These are phyloP conservation scores for Diachrysia chrysitis DNA, from an alignment of 2,888 invertebrate genomes.

Conservation along the genomic window DNA sequence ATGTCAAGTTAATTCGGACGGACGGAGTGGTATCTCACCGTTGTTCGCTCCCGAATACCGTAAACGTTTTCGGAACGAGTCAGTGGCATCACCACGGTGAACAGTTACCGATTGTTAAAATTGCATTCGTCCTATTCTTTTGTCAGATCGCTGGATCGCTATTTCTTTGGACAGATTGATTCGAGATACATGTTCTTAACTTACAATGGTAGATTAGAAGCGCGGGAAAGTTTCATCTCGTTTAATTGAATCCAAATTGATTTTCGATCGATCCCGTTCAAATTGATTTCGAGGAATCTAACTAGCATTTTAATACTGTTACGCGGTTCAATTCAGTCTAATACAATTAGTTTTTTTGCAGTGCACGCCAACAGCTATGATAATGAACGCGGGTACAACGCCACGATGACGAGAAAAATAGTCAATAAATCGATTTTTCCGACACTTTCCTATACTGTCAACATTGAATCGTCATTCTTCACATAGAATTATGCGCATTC, in stretches of 20 bases:
- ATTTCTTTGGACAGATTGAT: slow-evolving; percentile 83
- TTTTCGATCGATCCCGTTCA: slow-evolving; percentile 81
- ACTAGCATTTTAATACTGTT: slow-evolving; percentile 75
- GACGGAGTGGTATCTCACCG: slow-evolving; percentile 55
- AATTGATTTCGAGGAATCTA: slow-evolving; percentile 77
- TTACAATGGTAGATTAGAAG: slow-evolving; percentile 81
- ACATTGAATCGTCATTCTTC: slow-evolving; percentile 32
- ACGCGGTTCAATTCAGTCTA: slow-evolving; percentile 69
- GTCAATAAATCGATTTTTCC: slow-evolving; percentile 46
- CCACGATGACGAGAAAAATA: slow-evolving; percentile 51
- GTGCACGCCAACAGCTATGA: slow-evolving; percentile 55
- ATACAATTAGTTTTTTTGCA: slow-evolving; percentile 73
- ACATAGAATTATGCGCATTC: slow-evolving; percentile 31
- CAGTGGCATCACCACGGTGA: slow-evolving; percentile 69
- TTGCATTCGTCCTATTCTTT: slow-evolving; percentile 79
- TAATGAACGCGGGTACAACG: slow-evolving; percentile 54
- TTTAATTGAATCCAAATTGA: slow-evolving; percentile 86
- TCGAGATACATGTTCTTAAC: slow-evolving; percentile 76
- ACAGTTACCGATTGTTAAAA: slow-evolving; percentile 85
- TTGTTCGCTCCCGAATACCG: slow-evolving; percentile 72
- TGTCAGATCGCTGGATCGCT: slow-evolving; percentile 73
- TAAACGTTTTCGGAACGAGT: slow-evolving; percentile 68
- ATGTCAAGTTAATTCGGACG: slow-evolving; percentile 49
- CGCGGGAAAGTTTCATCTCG: slow-evolving; percentile 80
- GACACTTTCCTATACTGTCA: slow-evolving; percentile 50